phyloP scores from a whole-genome alignment of 2,888 invertebrate species.

The Ophraella communa region DNA sequence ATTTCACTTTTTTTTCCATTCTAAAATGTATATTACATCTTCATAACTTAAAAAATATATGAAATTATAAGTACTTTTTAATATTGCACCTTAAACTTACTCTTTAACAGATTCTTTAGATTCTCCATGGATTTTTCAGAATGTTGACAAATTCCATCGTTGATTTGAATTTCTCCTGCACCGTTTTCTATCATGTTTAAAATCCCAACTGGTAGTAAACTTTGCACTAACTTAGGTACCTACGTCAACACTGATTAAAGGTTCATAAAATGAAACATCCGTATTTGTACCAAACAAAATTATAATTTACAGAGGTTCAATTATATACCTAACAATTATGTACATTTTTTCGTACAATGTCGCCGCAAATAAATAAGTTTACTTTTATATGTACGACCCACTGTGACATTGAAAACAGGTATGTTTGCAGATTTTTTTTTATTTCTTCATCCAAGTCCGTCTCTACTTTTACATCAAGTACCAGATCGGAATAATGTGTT shows the following conservation, averaged over 20 bases:
- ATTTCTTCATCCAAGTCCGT: background rate
- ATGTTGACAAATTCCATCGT: background rate
- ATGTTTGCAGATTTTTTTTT: background rate
- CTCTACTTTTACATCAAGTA: no score
- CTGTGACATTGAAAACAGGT: conserved; percentile 17
- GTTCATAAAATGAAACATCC: background rate
- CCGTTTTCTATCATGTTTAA: background rate
- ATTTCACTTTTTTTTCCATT: no score
- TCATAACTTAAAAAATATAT: no score
- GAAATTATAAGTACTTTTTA: no score
- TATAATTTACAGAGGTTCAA: background rate
- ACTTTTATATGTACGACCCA: background rate
- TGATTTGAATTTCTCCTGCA: background rate
- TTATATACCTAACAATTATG: background rate
- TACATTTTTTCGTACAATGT: no score
- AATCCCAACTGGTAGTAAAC: no score
- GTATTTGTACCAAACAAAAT: background rate
- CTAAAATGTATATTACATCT: no score
- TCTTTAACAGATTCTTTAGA: conserved; percentile 6
- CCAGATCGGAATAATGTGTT: no score
- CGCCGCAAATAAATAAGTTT: no score
- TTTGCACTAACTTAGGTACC: no score
- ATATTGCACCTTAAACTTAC: background rate
- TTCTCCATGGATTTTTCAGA: conserved; percentile 1
- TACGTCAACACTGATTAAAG: background rate